These are phyloP conservation scores for Arnoldichthys spilopterus DNA, from an alignment of 2,797 vertebrate genomes.

Conservation along the genomic window DNA sequence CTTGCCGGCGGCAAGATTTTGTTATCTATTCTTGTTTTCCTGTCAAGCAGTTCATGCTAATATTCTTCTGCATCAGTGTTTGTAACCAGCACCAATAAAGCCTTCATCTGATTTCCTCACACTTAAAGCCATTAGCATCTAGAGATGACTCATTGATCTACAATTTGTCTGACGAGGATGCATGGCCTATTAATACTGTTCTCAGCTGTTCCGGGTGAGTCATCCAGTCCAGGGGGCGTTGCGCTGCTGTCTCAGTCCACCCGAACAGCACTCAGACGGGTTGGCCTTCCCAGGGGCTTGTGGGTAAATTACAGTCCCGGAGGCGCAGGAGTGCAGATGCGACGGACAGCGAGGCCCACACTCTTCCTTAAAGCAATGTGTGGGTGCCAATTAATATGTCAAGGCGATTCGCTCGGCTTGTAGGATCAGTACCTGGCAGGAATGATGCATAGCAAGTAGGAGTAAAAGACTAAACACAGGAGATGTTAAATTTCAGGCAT, in stretches of 20 bases:
- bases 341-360: conserved; percentile 64
- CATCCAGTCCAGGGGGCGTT: conserved; percentile 35
- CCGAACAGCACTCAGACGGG: conserved; percentile 10
- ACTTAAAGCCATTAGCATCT: conserved; percentile 58
- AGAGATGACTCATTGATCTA: conserved; percentile 67
- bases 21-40: conserved; percentile 23
- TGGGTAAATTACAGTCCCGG: conserved; percentile 66
- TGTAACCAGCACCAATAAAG: conserved; percentile 1
- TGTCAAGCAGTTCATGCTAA: conserved; percentile 9
- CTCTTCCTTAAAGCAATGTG: conserved; percentile 59
- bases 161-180: conserved; percentile 61
- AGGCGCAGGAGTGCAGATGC: conserved; percentile 61
- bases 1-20: not conserved
- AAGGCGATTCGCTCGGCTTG: conserved; percentile 57
- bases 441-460: conserved; percentile 42
- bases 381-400: conserved; percentile 67
- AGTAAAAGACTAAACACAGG: conserved; percentile 7
- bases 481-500: not conserved
- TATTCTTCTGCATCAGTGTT: conserved; percentile 13
- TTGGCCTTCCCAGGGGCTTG: conserved; percentile 46
- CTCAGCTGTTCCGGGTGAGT: conserved; percentile 63
- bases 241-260: conserved; percentile 33
- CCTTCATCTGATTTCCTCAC: conserved; percentile 20
- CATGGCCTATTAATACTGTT: conserved; percentile 67
- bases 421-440: conserved; percentile 55